These are phyloP conservation scores for Ooceraea biroi DNA, from an alignment of 1,140 invertebrate species.

Conservation along the genomic window DNA sequence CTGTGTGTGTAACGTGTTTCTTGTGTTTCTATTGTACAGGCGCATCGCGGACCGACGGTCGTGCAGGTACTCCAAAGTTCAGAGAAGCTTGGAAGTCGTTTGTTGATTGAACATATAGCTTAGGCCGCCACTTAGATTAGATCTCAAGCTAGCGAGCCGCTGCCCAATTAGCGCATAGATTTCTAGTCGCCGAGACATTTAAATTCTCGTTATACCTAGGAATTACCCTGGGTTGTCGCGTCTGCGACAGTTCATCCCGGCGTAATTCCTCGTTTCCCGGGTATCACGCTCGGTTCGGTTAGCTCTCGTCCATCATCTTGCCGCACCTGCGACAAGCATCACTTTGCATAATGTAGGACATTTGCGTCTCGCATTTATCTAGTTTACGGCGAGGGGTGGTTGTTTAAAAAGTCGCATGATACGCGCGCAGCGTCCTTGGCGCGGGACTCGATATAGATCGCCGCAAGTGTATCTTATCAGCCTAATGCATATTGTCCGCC, in stretches of 20 bases:
- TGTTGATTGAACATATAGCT: slow-evolving; percentile 57
- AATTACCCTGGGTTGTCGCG: neutral
- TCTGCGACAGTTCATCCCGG: neutral
- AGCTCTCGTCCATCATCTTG: slow-evolving; percentile 12
- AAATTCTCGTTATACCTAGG: slow-evolving; percentile 1
- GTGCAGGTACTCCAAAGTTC: slow-evolving; percentile 68
- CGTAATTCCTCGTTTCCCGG: neutral
- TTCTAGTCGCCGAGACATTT: slow-evolving; percentile 17
- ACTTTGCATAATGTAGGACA: neutral
- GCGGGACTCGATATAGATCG: neutral
- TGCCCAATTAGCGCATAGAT: slow-evolving; percentile 51
- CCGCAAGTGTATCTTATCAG: slow-evolving; percentile 28
- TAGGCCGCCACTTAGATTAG: slow-evolving; percentile 70
- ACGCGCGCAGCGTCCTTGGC: neutral
- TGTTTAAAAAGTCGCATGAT: neutral
- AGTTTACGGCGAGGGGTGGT: neutral
- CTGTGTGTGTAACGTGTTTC: slow-evolving; percentile 68
- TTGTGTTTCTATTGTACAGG: slow-evolving; percentile 73
- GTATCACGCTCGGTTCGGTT: neutral
- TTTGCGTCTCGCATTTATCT: neutral
- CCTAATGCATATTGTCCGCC: slow-evolving; percentile 19
- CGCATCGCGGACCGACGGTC: slow-evolving; percentile 72
- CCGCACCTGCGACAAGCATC: neutral
- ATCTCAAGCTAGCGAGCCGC: slow-evolving; percentile 55
- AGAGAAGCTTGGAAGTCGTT: slow-evolving; percentile 45